These are phyloP conservation scores for Ips nitidus DNA, from an alignment of 1,140 invertebrate species.

Conservation along the genomic window DNA sequence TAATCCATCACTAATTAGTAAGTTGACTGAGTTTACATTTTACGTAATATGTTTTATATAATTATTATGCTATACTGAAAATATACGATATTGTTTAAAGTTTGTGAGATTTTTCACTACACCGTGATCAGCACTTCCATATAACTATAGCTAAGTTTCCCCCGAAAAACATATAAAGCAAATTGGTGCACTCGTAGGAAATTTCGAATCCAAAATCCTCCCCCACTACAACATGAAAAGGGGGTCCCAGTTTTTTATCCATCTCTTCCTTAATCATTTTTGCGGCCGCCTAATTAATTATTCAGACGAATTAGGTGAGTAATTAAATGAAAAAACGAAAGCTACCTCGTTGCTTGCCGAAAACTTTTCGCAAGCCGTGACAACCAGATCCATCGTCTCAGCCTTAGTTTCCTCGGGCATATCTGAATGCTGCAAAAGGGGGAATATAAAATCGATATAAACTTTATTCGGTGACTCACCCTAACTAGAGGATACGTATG, in stretches of 20 bases:
- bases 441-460: conserved; percentile 12
- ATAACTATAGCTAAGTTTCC: conserved; percentile 86
- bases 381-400: conserved; percentile 86
- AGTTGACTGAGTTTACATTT: too few species aligned
- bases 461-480: conserved; percentile 54
- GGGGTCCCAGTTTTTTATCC: conserved; percentile 92
- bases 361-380: conserved; percentile 90
- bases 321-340: neutral
- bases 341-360: conserved; percentile 77
- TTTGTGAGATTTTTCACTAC: too few species aligned
- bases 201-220: conserved; percentile 94
- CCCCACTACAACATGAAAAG: conserved; percentile 91
- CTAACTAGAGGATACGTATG: conserved; percentile 74
- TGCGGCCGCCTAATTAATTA: conserved; percentile 63
- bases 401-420: conserved; percentile 90
- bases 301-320: neutral
- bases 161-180: conserved; percentile 90
- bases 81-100: too few species aligned
- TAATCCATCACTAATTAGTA: too few species aligned
- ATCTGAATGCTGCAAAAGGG: conserved; percentile 69
- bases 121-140: conserved; percentile 73
- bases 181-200: conserved; percentile 85
- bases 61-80: too few species aligned
- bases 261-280: conserved; percentile 89
- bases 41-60: too few species aligned